Percentiles rank a stretch among this genome's conserved stretches.
phyloP scores from a whole-genome alignment of 30 jellyfish, hydroid and myxozoan genomes.

The Turritopsis rubra region DNA sequence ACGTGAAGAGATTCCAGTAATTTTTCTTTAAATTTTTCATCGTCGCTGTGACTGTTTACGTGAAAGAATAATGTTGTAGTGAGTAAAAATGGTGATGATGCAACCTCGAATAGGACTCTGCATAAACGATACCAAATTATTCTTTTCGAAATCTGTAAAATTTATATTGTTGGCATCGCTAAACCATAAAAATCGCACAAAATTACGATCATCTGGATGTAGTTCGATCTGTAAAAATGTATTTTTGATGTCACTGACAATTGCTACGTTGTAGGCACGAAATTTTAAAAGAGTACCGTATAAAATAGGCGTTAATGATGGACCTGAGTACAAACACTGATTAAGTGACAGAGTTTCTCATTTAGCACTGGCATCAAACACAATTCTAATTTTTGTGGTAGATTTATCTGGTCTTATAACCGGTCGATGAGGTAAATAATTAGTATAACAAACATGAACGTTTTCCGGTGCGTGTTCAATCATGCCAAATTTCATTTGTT shows the following conservation, averaged over 20 bases:
- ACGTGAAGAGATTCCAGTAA: too few relatives aligned
- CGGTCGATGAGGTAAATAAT: not conserved
- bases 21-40: too few relatives aligned
- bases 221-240: too few relatives aligned
- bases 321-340: not conserved
- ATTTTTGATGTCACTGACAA: not conserved
- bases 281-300: not conserved
- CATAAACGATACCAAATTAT: too few relatives aligned
- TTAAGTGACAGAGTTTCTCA: not conserved
- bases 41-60: too few relatives aligned
- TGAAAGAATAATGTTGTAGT: too few relatives aligned
- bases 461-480: not conserved
- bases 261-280: conserved; percentile 2
- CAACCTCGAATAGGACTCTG: not conserved
- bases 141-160: too few relatives aligned
- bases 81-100: not conserved
- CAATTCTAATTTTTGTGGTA: not conserved
- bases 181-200: too few relatives aligned
- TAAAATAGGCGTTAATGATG: too few relatives aligned
- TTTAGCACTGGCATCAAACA: not conserved
- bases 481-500: not conserved
- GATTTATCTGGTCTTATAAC: not conserved
- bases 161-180: too few relatives aligned
- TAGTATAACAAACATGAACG: not conserved
- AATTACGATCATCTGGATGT: too few relatives aligned